Evolutionary conservation across 2,797 vertebrate genomes (phyloP), one percentile per base, ranked within the genome.

Genomic region (Ctenopoma multispine): DNA sequence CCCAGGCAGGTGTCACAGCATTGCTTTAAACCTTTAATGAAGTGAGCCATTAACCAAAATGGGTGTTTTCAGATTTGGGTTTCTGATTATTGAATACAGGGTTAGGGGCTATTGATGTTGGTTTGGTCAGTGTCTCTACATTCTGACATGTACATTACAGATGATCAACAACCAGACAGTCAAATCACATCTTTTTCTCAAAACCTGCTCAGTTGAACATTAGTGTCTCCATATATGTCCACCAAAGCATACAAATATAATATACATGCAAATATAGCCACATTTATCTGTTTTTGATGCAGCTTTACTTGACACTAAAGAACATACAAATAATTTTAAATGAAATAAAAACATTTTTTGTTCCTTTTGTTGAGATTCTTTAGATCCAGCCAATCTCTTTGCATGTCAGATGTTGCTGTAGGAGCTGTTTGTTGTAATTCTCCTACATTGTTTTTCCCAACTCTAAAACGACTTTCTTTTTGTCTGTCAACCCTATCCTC

Each of bases 401-500:
- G 23, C 20, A 47, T 15, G n/a, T 57, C 9, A n/a, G 8, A 38
- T 2, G 44, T 48, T 48, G 64, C 31, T 14, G 17, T 21, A 15
- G 13, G 2, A 34, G n/a, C 21, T 68, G 13, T 38, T 21, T 23
- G 13, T 15, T 21, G 9, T 47, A 21, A 18, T 18, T 51, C 14
- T 21, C 10, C 9, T 15, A 20, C 50, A 38, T 51, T 46, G 21
- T 31, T 41, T 43, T n/a, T 29, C 47, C n/a, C 21, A 56, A 44
- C 18, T 54, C 10, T 40, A 15, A 29, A 79, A 62, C 36, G 38
- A 11, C 72, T 48, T 41, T 27, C 40, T 36, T 49, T 38, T 27
- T 43, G 43, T 46, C 56, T 59, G 51, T 74, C 60, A 70, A 41
- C 66, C 8, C 18, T 4, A 11, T 47, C 69, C 4, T 38, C 47